These are phyloP conservation scores for Nesospiza acunhae DNA, from an alignment of 2,113 vertebrate species.

Conservation along the genomic window DNA sequence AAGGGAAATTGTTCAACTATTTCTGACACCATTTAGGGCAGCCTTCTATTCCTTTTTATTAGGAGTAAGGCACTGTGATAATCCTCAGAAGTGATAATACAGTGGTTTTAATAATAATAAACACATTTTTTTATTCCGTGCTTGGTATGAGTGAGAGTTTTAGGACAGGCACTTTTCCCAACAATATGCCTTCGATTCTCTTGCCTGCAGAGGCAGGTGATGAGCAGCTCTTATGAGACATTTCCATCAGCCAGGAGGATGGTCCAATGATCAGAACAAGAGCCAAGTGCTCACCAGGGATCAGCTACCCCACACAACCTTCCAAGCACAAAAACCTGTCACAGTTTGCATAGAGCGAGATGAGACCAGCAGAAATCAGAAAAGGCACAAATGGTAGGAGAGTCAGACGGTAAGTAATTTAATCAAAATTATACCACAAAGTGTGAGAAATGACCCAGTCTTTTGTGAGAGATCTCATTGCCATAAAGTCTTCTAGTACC, in stretches of 20 bases:
- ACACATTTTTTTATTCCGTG: not conserved
- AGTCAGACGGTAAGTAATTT: not conserved
- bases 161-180: not conserved
- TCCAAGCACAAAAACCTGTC: not conserved
- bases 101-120: not conserved
- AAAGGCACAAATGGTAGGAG: not conserved
- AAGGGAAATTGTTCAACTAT: not conserved
- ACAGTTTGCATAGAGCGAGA: not conserved
- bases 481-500: not conserved
- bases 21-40: not conserved
- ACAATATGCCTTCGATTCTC: not conserved
- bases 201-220: not conserved
- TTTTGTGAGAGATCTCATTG: not conserved
- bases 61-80: not conserved
- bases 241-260: not conserved
- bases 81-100: not conserved
- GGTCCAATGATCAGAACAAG: rapidly evolving
- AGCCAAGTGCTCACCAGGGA: not conserved
- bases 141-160: not conserved
- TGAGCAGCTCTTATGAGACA: rapidly evolving
- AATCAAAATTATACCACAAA: not conserved
- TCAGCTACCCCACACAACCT: not conserved
- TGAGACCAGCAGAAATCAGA: not conserved
- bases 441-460: not conserved
- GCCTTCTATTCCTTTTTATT: not conserved